Conservation (phyloP, 2,888 invertebrate genomes). For the Amblyjoppa fuscipennis region DNA sequence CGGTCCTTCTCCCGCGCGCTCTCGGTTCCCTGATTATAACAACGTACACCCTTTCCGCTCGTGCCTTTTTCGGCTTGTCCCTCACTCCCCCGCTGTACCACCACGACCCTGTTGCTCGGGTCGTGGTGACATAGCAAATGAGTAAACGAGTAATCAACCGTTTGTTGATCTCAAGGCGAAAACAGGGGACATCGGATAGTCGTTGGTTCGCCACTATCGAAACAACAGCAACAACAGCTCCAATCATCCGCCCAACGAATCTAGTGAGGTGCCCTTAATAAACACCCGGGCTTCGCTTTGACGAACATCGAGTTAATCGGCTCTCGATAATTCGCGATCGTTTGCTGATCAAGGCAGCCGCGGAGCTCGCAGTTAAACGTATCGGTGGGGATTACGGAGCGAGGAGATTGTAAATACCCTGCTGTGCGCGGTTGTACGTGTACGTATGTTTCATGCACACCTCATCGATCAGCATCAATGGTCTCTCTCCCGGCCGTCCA, state of each 20-base stretch:
- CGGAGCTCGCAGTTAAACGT: conserved; percentile 32
- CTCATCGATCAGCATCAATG: conserved; percentile 28
- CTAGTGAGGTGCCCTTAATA: conserved; percentile 45
- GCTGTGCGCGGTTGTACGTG: not conserved
- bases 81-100: not conserved
- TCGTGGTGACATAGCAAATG: not conserved
- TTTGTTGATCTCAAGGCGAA: not conserved
- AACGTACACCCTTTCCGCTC: conserved; percentile 5
- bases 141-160: not conserved
- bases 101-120: not conserved
- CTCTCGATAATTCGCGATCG: conserved; percentile 37
- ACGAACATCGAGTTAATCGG: conserved; percentile 35
- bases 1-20: conserved; percentile 40
- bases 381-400: not conserved
- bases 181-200: not conserved
- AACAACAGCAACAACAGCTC: conserved; percentile 51
- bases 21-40: conserved; percentile 2
- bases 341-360: conserved; percentile 52
- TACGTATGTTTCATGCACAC: conserved; percentile 1
- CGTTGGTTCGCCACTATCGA: conserved; percentile 48
- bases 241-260: conserved; percentile 44
- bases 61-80: not conserved
- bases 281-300: conserved; percentile 53
- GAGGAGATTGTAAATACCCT: not conserved
- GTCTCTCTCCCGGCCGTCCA: conserved; percentile 6